Percentiles rank a stretch among this genome's conserved stretches.
Conservation (phyloP, 2,888 invertebrate genomes). For the Lasioglossum lativentre region DNA sequence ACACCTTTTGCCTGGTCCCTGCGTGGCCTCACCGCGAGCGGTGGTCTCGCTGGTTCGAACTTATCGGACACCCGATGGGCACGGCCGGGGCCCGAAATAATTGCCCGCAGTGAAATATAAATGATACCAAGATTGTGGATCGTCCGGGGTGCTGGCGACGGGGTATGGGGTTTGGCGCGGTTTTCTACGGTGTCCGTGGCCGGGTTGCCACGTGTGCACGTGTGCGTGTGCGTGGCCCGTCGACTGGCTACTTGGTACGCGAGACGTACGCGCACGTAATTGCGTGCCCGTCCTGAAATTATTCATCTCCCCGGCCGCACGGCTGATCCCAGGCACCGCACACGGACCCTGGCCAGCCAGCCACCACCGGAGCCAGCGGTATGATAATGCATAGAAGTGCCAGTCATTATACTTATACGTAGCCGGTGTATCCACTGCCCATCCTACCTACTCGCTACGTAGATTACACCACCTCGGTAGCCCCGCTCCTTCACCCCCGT, state of each 20-base stretch:
- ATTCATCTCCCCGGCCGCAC: constrained; percentile 82
- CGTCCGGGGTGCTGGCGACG: constrained; percentile 35
- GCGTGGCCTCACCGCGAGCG: constrained; percentile 47
- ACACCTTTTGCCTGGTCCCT: background rate
- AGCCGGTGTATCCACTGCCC: constrained; percentile 69
- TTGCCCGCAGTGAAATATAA: constrained; percentile 82
- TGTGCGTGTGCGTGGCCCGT: constrained; percentile 68
- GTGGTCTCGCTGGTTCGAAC: constrained; percentile 61
- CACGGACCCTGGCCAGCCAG: constrained; percentile 61
- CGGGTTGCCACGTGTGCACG: constrained; percentile 58
- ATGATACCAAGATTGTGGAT: constrained; percentile 80
- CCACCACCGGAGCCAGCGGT: constrained; percentile 75
- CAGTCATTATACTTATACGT: constrained; percentile 82
- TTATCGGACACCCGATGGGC: constrained; percentile 76
- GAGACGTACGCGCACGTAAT: constrained; percentile 84
- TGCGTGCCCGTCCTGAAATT: constrained; percentile 84
- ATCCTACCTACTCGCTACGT: constrained; percentile 74
- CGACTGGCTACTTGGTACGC: constrained; percentile 84
- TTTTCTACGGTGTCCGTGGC: constrained; percentile 68
- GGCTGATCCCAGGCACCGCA: constrained; percentile 76
- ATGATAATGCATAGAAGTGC: constrained; percentile 85
- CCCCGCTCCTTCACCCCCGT: constrained; percentile 43
- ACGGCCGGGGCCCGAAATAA: constrained; percentile 77
- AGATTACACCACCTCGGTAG: constrained; percentile 78
- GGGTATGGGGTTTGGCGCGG: constrained; percentile 32